Conservation (phyloP, 2,113 vertebrate species). For the Macrotus californicus region DNA sequence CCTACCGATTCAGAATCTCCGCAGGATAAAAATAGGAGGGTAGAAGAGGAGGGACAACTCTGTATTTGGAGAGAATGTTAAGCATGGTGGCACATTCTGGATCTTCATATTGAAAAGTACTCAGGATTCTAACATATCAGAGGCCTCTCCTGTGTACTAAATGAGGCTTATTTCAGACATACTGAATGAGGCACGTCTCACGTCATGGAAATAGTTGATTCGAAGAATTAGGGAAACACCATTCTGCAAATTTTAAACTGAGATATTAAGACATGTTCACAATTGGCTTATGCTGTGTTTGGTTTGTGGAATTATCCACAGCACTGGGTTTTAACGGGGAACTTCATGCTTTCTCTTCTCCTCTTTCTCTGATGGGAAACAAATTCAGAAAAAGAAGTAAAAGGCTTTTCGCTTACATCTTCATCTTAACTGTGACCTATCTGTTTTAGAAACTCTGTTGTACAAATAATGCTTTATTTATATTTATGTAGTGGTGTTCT, state of each 20-base stretch:
- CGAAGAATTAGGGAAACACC: neutral
- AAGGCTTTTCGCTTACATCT: neutral
- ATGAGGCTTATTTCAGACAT: neutral
- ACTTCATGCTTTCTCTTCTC: neutral
- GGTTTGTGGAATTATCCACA: neutral
- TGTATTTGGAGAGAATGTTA: neutral
- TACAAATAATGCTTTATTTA: constrained; percentile 16
- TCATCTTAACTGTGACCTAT: constrained; percentile 10
- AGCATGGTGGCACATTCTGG: neutral
- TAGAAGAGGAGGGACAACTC: neutral
- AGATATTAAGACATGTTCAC: neutral
- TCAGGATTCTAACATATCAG: neutral
- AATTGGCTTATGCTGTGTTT: neutral
- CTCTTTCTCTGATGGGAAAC: neutral
- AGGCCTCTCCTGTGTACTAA: neutral
- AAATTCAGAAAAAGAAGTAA: neutral
- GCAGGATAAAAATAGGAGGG: neutral
- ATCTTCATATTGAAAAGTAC: constrained; percentile 9
- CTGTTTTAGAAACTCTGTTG: neutral
- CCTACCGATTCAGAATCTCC: neutral
- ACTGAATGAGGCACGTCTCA: neutral
- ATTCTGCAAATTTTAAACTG: constrained; percentile 8
- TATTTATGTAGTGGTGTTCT: neutral
- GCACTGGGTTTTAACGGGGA: neutral
- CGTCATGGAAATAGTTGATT: neutral